Base-by-base conservation (phyloP, 2,113 vertebrate species). In the Pongo abelii region DNA sequence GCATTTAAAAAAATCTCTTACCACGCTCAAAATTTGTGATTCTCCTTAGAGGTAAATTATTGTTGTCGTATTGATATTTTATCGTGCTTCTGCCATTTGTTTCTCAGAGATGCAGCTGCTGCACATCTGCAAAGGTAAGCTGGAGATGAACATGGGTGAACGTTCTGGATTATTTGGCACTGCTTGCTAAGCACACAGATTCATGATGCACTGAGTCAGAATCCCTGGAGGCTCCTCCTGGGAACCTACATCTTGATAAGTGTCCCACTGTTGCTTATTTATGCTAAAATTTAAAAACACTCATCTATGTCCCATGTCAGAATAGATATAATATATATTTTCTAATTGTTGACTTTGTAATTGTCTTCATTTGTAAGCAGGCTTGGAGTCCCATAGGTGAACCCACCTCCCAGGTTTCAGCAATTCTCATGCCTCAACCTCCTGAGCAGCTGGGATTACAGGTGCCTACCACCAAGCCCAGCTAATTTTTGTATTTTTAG, bases 1-100 rank as follows among this genome's bases (percentile, higher is more conserved):
- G 0, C 20, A 25, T 50, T 59, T 43, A 23, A 32, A 64, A 17
- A 61, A 23, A 40, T 38, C 48, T 93, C 59, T 50, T 5, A 25
- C 48, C 22, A 5, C 23, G 64, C 80, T 55, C 13, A 46, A 48
- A 38, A 72, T 72, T 2, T 30, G 35, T n/a, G 67, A 48, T 57
- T 72, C 8, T 79, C 8, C 61, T 48, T 38, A 23, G 40, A 78
- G 69, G 61, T 43, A n/a, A 50, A 40, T 61, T 14, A 10, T 50
- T 16, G 1, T 12, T 1, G 17, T 11, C 17, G 64, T 11, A 4
- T 35, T 35, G 1, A 0, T 27, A 35, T 32, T 6, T 16, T 7
- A 14, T 64, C 17, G 25, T 18, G 38, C 38, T 46, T 7, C 16
- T 61, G 13, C 35, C 8, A 52, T 1, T 0, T 9, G 14, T 38